A percentile compares a stretch with the other conserved stretches of the same genome.
Conservation (phyloP, 2,888 invertebrate genomes). For the Eristalis tenax region DNA sequence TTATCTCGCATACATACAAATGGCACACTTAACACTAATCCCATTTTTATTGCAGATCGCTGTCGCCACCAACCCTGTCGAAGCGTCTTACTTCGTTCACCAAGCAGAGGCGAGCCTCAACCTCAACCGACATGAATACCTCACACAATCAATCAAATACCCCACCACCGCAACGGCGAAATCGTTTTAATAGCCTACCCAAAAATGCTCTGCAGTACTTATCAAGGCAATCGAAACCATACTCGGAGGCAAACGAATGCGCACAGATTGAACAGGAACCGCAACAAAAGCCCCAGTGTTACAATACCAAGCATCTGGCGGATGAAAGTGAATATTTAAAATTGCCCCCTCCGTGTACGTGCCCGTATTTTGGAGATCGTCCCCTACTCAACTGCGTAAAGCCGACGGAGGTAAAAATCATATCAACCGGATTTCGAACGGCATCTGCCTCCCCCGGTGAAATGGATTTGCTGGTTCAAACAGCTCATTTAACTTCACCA, state of each 20-base stretch:
- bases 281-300: slow-evolving; percentile 20
- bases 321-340: slow-evolving; percentile 80
- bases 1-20: neutral
- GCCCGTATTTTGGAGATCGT: slow-evolving; percentile 90
- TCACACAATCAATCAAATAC: slow-evolving; percentile 66
- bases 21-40: neutral
- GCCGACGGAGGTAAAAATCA: slow-evolving; percentile 83
- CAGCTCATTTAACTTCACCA: slow-evolving; percentile 21
- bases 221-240: slow-evolving; percentile 62
- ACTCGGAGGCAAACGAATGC: slow-evolving; percentile 56
- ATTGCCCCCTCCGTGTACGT: slow-evolving; percentile 89
- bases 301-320: slow-evolving; percentile 8
- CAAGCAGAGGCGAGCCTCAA: slow-evolving; percentile 77
- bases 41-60: slow-evolving; percentile 74
- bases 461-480: slow-evolving; percentile 31
- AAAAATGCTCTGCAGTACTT: slow-evolving; percentile 75
- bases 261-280: slow-evolving; percentile 73
- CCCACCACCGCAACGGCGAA: slow-evolving; percentile 73
- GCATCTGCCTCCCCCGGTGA: slow-evolving; percentile 40
- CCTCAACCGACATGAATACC: slow-evolving; percentile 72
- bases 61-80: slow-evolving; percentile 74
- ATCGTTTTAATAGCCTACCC: slow-evolving; percentile 79
- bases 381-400: slow-evolving; percentile 82
- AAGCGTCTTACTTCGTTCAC: slow-evolving; percentile 74
- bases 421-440: slow-evolving; percentile 77